Percentiles rank a stretch among this genome's conserved stretches.
Conservation (phyloP, 1,140 invertebrate species). For the Muscidifurax raptorellus region DNA sequence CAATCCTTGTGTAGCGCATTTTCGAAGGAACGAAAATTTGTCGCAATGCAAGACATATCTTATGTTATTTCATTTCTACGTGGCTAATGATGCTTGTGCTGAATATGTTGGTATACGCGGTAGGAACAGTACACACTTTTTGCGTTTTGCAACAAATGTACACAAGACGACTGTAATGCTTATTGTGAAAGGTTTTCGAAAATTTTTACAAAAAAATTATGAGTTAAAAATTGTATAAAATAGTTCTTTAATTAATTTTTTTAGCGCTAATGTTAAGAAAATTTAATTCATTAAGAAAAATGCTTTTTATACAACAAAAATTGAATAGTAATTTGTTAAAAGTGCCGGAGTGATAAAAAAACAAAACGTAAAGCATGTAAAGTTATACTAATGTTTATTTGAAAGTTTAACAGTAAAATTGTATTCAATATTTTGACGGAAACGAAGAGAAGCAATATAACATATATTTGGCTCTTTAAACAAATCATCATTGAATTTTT, state of each 20-base stretch:
- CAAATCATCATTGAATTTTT: constrained; percentile 2
- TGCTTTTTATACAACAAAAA: background rate
- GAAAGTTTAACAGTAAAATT: background rate
- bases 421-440: too few species aligned
- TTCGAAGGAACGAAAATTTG: background rate
- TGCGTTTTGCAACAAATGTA: background rate
- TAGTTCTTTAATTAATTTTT: background rate
- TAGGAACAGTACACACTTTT: background rate
- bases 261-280: background rate
- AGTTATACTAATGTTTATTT: background rate
- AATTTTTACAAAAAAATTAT: background rate
- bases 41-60: background rate
- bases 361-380: background rate
- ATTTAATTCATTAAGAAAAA: background rate
- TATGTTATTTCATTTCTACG: background rate
- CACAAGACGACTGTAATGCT: background rate
- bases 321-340: constrained; percentile 3
- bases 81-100: background rate
- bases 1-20: background rate
- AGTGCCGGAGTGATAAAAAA: background rate
- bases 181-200: background rate
- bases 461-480: background rate
- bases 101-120: background rate
- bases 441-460: background rate
- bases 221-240: background rate